Percentiles rank a stretch among this genome's conserved stretches.
phyloP scores from a whole-genome alignment of 2,797 vertebrate genomes.

The Garrulus glandarius region DNA sequence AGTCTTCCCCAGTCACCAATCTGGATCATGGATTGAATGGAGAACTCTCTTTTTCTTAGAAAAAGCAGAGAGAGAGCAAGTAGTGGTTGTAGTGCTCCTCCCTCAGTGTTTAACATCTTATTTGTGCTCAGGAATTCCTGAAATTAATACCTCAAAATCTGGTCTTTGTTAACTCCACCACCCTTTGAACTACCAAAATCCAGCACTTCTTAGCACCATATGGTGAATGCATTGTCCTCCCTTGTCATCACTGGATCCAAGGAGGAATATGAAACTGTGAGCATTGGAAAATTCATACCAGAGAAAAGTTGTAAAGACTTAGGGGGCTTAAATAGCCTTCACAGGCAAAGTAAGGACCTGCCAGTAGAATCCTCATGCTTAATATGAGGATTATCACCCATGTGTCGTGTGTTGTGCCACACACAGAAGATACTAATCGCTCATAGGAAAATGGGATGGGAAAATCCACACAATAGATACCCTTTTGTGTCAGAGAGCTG shows the following conservation, averaged over 20 bases:
- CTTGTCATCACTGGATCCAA: neutral
- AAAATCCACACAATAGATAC: neutral
- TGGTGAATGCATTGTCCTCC: neutral
- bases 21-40: neutral
- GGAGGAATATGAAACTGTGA: neutral
- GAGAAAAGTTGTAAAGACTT: neutral
- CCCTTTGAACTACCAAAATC: neutral
- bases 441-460: neutral
- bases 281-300: neutral
- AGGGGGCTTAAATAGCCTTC: neutral
- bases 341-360: neutral
- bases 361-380: neutral
- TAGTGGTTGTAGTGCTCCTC: neutral
- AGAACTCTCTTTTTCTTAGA: neutral
- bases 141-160: slow-evolving; percentile 1
- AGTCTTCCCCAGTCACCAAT: neutral
- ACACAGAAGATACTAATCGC: neutral
- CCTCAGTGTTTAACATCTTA: neutral
- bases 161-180: neutral
- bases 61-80: neutral
- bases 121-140: neutral
- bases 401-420: neutral
- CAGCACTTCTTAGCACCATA: neutral
- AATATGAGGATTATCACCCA: neutral
- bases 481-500: neutral